A percentile compares a stretch with the other conserved stretches of the same genome.
phyloP scores from a whole-genome alignment of 2,888 invertebrate genomes.

The Perizoma affinitatum region DNA sequence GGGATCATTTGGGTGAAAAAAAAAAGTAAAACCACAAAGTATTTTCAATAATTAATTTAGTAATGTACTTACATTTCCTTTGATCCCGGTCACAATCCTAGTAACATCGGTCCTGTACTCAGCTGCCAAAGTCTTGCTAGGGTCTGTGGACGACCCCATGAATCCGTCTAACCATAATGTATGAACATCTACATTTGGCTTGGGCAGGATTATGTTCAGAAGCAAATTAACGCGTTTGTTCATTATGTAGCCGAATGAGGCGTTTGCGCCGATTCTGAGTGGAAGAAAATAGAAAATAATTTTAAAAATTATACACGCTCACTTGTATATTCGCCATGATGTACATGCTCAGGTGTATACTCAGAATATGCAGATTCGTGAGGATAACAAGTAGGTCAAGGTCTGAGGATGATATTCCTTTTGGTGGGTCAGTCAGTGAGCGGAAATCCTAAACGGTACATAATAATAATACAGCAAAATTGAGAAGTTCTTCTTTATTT shows the following conservation, averaged over 20 bases:
- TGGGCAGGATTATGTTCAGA: constrained; percentile 84
- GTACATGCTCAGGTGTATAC: no score
- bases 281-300: not conserved
- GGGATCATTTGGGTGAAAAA: no score
- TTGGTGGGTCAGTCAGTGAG: no score
- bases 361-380: no score
- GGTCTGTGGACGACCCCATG: constrained; percentile 60
- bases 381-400: no score
- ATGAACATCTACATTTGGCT: constrained; percentile 86
- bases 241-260: constrained; percentile 79
- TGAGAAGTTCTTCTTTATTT: no score
- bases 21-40: no score
- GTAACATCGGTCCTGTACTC: constrained; percentile 83
- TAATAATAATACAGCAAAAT: no score
- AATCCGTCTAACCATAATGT: constrained; percentile 79
- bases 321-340: no score
- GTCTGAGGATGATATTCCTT: no score
- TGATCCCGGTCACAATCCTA: constrained; percentile 80
- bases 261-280: constrained; percentile 82
- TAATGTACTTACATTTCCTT: constrained; percentile 84
- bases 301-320: not conserved
- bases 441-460: no score
- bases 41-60: no score
- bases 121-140: constrained; percentile 67
- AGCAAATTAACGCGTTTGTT: constrained; percentile 80